These are phyloP conservation scores for Otus sunia DNA, from an alignment of 2,113 vertebrate species.

Conservation along the genomic window DNA sequence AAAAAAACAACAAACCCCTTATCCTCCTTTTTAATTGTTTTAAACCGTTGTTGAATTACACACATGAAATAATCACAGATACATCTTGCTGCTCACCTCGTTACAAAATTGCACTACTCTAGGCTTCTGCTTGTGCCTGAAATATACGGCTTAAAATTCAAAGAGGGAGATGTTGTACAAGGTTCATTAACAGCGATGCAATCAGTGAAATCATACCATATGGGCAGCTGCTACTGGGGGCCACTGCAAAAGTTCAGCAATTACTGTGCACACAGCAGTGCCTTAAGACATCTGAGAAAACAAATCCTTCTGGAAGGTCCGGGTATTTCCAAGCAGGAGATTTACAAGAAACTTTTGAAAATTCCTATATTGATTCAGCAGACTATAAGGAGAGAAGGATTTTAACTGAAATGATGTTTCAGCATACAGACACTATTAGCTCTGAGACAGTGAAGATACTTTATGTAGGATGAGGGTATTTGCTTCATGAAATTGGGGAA, in stretches of 20 bases:
- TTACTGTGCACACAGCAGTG: fast-evolving
- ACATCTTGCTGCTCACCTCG: not conserved
- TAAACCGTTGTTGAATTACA: not conserved
- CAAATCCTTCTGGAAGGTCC: not conserved
- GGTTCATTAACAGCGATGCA: not conserved
- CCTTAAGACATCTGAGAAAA: not conserved
- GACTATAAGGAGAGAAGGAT: not conserved
- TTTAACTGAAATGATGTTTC: not conserved
- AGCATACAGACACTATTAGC: not conserved
- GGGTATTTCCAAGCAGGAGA: not conserved
- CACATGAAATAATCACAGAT: not conserved
- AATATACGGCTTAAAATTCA: not conserved
- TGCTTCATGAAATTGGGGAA: not conserved
- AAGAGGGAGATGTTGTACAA: not conserved
- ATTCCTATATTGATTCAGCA: not conserved
- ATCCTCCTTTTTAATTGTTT: not conserved
- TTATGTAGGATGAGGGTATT: fast-evolving
- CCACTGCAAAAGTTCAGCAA: not conserved
- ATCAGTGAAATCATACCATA: not conserved
- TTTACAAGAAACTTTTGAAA: not conserved
- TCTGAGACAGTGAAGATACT: not conserved
- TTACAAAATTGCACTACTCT: not conserved
- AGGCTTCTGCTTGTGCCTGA: not conserved
- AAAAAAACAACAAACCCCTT: too few relatives aligned
- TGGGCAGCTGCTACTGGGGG: not conserved